A percentile compares a stretch with the other conserved stretches of the same genome.
Evolutionary conservation across 1,140 invertebrate genomes (phyloP).

Genomic region (Telenomus remus): DNA sequence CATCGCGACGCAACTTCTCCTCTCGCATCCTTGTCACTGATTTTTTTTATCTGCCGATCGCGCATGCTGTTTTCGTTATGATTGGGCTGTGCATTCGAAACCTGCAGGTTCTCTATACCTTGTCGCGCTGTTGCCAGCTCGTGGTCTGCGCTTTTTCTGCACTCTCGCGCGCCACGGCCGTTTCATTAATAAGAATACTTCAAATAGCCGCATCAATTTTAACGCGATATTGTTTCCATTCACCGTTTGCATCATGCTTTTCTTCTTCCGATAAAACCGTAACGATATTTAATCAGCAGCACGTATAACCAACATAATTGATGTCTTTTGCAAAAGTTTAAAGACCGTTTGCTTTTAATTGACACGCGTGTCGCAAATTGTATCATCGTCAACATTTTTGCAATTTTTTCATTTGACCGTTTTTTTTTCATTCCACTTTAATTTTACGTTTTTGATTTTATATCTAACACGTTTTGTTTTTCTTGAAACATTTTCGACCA

Average conservation of each 20-base stretch:
- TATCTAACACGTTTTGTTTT: no score
- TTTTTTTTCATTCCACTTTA: no score
- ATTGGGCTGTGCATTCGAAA: constrained; percentile 57
- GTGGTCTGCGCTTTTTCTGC: background rate
- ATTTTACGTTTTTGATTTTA: no score
- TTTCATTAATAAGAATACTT: constrained; percentile 59
- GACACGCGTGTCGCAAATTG: constrained; percentile 17
- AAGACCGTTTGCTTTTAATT: constrained; percentile 26
- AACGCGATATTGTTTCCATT: constrained; percentile 55
- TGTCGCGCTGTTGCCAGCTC: constrained; percentile 45
- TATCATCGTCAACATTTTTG: constrained; percentile 4
- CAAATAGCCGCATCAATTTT: constrained; percentile 55
- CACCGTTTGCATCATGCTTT: constrained; percentile 42
- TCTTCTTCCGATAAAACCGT: constrained; percentile 45
- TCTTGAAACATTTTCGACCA: constrained; percentile 4
- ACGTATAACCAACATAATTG: constrained; percentile 30
- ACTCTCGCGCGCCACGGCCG: constrained; percentile 34
- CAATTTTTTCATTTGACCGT: no score
- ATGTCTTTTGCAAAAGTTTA: constrained; percentile 19
- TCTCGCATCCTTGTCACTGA: constrained; percentile 52
- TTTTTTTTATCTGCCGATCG: constrained; percentile 26
- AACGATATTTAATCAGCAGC: constrained; percentile 47
- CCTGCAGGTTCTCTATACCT: constrained; percentile 55
- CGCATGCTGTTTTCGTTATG: constrained; percentile 57
- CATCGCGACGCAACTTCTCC: constrained; percentile 38